Evolutionary conservation across 2,113 vertebrate species (phyloP).

Genomic region (Bos taurus): ARS-UCD2.0 NC_037345.1:23298501-23299000

Average conservation of each 20-base stretch:
- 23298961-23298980: not conserved
- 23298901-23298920: not conserved
- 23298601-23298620: conserved; percentile 62
- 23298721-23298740: not conserved
- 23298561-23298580: conserved; percentile 67
- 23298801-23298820: not conserved
- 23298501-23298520: conserved; percentile 75
- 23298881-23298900: not conserved
- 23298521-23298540: conserved; percentile 76
- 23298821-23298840: not conserved
- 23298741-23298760: conserved; percentile 4
- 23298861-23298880: not conserved
- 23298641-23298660: not conserved
- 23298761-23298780: not conserved
- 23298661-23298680: not conserved
- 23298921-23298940: not conserved
- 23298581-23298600: conserved; percentile 72
- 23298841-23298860: not conserved
- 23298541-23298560: conserved; percentile 74
- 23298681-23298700: not conserved
- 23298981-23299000: not conserved
- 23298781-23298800: not conserved
- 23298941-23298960: not conserved
- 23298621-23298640: conserved; percentile 62
- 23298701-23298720: not conserved